Conservation (phyloP, 2,888 invertebrate genomes). For the Cheilosia impressa region DNA sequence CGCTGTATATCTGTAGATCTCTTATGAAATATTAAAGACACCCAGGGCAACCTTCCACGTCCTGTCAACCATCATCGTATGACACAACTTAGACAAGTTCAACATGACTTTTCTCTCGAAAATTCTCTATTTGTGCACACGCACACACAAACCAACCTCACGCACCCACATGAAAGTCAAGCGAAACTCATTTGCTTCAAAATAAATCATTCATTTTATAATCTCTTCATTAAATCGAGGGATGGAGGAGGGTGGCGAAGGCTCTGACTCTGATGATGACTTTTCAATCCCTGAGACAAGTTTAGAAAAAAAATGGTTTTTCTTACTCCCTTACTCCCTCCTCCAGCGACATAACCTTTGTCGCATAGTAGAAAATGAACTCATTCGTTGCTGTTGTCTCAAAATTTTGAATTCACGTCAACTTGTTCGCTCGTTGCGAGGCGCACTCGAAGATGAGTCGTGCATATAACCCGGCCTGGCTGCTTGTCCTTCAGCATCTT, state of each 20-base stretch:
- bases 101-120: conserved; percentile 31
- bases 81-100: conserved; percentile 54
- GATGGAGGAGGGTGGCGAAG: too few relatives aligned
- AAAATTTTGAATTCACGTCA: conserved; percentile 69
- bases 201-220: conserved; percentile 68
- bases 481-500: conserved; percentile 60
- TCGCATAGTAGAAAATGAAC: conserved; percentile 31
- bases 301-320: background rate
- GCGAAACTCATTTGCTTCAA: conserved; percentile 55
- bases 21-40: conserved; percentile 32
- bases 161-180: background rate
- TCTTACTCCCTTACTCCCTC: background rate
- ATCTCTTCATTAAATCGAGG: conserved; percentile 38
- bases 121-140: conserved; percentile 32
- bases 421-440: conserved; percentile 47
- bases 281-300: conserved; percentile 51
- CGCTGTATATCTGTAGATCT: conserved; percentile 11
- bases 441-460: conserved; percentile 34
- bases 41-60: conserved; percentile 9
- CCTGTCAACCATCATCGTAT: conserved; percentile 32
- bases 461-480: background rate
- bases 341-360: background rate
- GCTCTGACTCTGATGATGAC: conserved; percentile 32
- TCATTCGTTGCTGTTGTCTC: conserved; percentile 60
- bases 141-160: background rate